Evolutionary conservation across 2,888 invertebrate genomes (phyloP).

Genomic region (Halocaridina rubra): DNA sequence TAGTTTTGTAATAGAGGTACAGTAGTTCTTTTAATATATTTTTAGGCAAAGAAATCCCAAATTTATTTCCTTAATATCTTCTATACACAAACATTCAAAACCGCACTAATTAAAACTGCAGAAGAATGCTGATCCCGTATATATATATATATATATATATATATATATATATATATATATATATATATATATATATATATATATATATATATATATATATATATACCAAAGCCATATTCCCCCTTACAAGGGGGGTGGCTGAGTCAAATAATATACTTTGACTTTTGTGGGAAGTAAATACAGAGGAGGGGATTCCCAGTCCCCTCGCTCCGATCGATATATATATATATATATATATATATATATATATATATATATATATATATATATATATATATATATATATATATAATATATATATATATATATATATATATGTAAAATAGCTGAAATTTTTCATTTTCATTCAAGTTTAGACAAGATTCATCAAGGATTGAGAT

Average conservation of each 20-base stretch:
- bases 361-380: slow-evolving; percentile 6
- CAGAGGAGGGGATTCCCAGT: no score
- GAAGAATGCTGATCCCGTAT: background rate
- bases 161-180: slow-evolving; percentile 39
- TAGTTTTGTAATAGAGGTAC: no score
- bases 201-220: background rate
- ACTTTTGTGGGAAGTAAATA: no score
- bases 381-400: slow-evolving; percentile 28
- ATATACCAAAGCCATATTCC: no score
- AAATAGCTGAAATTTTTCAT: background rate
- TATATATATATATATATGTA: slow-evolving; percentile 23
- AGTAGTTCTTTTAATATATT: no score
- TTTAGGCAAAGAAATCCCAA: no score
- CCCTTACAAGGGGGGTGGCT: no score
- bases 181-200: slow-evolving; percentile 19
- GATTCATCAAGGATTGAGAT: slow-evolving; percentile 9
- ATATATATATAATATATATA: background rate
- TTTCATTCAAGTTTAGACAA: background rate
- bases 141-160: slow-evolving; percentile 35
- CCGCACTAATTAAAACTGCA: background rate
- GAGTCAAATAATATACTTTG: no score
- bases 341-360: slow-evolving; percentile 8
- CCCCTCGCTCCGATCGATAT: no score
- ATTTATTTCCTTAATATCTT: no score
- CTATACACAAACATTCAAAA: no score